Conservation (phyloP, 2,113 vertebrate genomes). For the Ochotona curzoniae region DNA sequence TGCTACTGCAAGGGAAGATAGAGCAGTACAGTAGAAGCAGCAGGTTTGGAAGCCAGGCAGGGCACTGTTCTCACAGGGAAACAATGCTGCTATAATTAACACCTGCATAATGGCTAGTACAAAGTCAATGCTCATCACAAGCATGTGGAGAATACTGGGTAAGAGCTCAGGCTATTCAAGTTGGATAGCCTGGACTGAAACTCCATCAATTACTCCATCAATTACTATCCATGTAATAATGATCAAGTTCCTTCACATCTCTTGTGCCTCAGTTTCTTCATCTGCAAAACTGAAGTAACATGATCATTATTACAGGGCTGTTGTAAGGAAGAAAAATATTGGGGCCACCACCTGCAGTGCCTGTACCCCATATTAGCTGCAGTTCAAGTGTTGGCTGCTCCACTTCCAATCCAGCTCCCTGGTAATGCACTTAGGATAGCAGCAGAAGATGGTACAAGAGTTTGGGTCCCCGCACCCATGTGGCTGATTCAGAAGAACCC, state of each 20-base stretch:
- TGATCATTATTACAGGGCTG: not conserved
- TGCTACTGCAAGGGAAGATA: not conserved
- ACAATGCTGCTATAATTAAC: not conserved
- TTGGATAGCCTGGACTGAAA: not conserved
- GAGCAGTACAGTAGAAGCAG: not conserved
- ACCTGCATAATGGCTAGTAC: not conserved
- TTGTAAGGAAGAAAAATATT: conserved; percentile 27
- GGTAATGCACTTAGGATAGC: not conserved
- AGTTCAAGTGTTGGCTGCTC: too few relatives aligned
- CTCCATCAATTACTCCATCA: not conserved
- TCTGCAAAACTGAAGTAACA: not conserved
- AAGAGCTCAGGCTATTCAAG: not conserved
- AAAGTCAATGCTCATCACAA: not conserved
- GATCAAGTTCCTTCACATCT: too few relatives aligned
- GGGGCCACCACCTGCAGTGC: not conserved
- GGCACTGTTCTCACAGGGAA: not conserved
- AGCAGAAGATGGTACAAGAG: not conserved
- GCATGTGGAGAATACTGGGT: not conserved
- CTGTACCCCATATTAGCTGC: not conserved
- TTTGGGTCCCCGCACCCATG: too few relatives aligned
- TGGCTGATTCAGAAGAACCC: too few relatives aligned
- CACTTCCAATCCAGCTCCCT: too few relatives aligned
- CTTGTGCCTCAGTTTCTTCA: not conserved
- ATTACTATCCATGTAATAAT: not conserved
- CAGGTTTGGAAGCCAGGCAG: not conserved